Conservation (phyloP, 92 coral and sea anemone species). For the Zoanthus solanderi region DNA sequence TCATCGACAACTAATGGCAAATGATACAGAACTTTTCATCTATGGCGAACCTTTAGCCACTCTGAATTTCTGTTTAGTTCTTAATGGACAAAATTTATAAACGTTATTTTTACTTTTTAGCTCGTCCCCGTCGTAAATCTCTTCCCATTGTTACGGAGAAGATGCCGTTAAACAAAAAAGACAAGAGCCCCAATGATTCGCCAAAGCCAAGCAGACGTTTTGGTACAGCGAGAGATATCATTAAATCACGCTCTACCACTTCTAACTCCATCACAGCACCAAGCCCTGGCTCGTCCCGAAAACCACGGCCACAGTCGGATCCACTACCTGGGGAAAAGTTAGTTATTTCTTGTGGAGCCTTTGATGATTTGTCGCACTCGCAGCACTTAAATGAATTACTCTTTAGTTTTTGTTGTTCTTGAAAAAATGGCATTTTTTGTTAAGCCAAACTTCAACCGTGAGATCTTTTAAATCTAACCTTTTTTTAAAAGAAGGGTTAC, state of each 20-base stretch:
- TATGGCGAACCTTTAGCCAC: no score
- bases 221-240: slow-evolving; percentile 45
- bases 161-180: slow-evolving; percentile 37
- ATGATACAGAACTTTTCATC: no score
- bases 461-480: no score
- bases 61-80: no score
- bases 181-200: slow-evolving; percentile 23
- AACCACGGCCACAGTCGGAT: slow-evolving; percentile 66
- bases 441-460: no score
- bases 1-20: no score
- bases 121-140: slow-evolving; percentile 35
- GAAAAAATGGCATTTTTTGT: no score
- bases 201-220: slow-evolving; percentile 39
- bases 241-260: slow-evolving; percentile 17
- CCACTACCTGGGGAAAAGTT: slow-evolving; percentile 68
- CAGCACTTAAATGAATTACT: no score
- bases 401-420: no score
- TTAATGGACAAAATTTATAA: not conserved
- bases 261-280: slow-evolving; percentile 10
- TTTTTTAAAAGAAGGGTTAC: no score
- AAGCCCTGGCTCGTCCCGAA: slow-evolving; percentile 37
- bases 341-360: not conserved
- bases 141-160: slow-evolving; percentile 32
- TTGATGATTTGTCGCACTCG: no score
- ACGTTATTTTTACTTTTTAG: not conserved